Conservation (phyloP, 2,797 vertebrate genomes). For the Lemur catta region DNA sequence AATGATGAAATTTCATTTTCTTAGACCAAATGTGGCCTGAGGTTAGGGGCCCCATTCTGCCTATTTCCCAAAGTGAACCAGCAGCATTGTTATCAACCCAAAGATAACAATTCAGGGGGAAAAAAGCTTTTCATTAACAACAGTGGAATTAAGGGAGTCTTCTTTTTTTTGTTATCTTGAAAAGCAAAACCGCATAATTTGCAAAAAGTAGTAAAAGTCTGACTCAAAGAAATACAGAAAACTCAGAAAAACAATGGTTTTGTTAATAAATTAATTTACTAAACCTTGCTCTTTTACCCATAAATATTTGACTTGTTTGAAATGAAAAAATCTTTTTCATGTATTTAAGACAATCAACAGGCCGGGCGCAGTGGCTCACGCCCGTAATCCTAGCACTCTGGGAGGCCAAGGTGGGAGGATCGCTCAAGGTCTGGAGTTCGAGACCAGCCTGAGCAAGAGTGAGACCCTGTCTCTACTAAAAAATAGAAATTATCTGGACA, state of each 20-base stretch:
- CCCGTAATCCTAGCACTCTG: too few species aligned
- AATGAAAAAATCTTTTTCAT: background rate
- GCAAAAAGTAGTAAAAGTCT: background rate
- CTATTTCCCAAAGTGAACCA: background rate
- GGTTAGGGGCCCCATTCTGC: background rate
- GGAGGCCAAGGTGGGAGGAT: too few species aligned
- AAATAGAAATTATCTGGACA: too few species aligned
- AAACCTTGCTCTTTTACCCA: background rate
- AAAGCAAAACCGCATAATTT: background rate
- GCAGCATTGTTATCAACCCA: background rate
- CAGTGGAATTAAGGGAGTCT: background rate
- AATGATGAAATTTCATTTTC: background rate
- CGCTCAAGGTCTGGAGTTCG: too few species aligned
- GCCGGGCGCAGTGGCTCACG: too few species aligned
- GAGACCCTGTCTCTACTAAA: too few species aligned
- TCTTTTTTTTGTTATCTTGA: background rate
- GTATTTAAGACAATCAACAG: background rate
- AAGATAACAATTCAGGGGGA: background rate
- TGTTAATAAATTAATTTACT: background rate
- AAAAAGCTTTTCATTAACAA: background rate
- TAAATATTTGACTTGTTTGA: background rate
- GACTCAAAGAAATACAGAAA: slow-evolving; percentile 2
- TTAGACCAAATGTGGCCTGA: background rate
- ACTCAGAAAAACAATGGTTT: background rate
- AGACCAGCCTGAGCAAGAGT: too few species aligned